Evolutionary conservation across 2,888 invertebrate species (phyloP), one percentile per base, ranked within the genome.

Genomic region (Embidobia sp.): DNA sequence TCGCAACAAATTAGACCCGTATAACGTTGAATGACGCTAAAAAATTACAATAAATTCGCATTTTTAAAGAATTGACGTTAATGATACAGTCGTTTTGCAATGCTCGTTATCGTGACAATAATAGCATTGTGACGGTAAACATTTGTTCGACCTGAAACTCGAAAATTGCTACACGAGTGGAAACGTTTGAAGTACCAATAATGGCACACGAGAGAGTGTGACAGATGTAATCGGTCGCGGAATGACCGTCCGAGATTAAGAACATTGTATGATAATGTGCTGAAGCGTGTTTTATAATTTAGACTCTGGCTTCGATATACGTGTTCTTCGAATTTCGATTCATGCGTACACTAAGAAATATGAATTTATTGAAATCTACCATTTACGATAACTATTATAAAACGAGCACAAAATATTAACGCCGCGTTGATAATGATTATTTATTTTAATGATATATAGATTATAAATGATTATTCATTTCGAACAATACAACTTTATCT

Each of bases 361-460:
- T 29, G 15, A 13, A 40, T 46, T 57, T 57, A 49, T 57, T 57
- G 49, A 55, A 59, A 59, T 51, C 31, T 69, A 69, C 69, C 42
- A 59, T 69, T 69, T 49, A 49, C 33, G 67, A 42, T 49, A 46
- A 69, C 35, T 33, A 49, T 26, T 48, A 46, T 13, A 59, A 67
- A 46, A 40, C 31, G 31, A 55, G 16, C 59, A 44, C 42, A 44
- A 70, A 35, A 61, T 33, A 49, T 61, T 42, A 35, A 53, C 16
- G 61, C 26, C 46, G 22, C 53, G 26, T 18, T 16, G 51, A 70
- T 70, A 61, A 61, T 61, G 46, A 10, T 29, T 64, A 64, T 66
- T 74, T 66, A 66, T 59, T 66, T 74, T 51, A 59, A 74, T 53
- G 74, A 59, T 66, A 66, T n/a, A n/a, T 40, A 66, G 74, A 74